Conservation (phyloP, 2,888 invertebrate species). For the Calliphora vomitoria region DNA sequence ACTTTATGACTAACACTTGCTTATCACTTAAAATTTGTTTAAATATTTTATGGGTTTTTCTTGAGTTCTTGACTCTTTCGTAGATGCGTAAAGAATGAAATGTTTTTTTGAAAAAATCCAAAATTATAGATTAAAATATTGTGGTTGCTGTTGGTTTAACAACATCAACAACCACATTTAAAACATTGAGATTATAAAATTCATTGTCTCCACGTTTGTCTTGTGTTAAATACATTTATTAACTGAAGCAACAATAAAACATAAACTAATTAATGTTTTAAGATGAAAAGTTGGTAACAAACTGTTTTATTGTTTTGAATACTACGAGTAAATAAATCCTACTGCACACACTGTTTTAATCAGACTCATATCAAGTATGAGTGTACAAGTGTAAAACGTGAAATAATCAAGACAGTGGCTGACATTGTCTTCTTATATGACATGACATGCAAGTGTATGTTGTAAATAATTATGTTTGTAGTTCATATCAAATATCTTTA, state of each 20-base stretch:
- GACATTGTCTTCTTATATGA: slow-evolving; percentile 2
- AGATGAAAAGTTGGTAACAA: slow-evolving; percentile 28
- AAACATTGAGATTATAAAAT: slow-evolving; percentile 28
- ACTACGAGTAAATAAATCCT: not conserved
- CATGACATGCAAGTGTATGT: not conserved
- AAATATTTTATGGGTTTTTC: not conserved
- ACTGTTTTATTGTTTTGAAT: slow-evolving; percentile 20
- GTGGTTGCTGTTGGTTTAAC: not conserved
- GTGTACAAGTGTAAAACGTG: not conserved
- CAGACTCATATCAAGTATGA: too few species aligned
- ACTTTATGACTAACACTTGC: not conserved
- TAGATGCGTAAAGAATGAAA: slow-evolving; percentile 47
- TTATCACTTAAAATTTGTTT: too few species aligned
- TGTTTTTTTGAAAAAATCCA: not conserved
- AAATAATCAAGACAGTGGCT: slow-evolving; percentile 4
- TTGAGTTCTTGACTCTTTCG: slow-evolving; percentile 19
- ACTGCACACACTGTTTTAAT: too few species aligned
- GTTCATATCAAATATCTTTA: slow-evolving; percentile 16
- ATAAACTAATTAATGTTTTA: slow-evolving; percentile 15
- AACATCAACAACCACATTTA: not conserved
- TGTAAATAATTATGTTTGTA: slow-evolving; percentile 14
- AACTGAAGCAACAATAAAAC: not conserved
- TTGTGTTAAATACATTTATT: slow-evolving; percentile 4
- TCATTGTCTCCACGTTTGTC: not conserved
- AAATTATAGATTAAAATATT: slow-evolving; percentile 35